A percentile compares a stretch with the other conserved stretches of the same genome.
These are phyloP conservation scores for Montipora capricornis DNA, from an alignment of 64 coral and sea anemone species.

Conservation along the genomic window DNA sequence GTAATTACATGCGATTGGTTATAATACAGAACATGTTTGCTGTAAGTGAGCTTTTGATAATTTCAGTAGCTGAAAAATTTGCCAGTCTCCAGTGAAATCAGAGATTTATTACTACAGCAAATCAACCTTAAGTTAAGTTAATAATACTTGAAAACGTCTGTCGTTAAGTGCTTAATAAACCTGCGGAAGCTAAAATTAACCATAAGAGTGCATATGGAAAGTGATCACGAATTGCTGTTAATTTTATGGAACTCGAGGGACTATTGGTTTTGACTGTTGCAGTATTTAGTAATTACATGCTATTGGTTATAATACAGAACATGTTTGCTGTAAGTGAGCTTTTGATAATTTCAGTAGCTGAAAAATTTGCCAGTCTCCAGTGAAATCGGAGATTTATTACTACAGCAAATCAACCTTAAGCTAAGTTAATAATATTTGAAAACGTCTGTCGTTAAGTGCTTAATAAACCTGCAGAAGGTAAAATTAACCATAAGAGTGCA, in stretches of 20 bases:
- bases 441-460: background rate
- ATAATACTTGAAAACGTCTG: background rate
- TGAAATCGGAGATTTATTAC: background rate
- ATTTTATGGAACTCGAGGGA: background rate
- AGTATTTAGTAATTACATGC: background rate
- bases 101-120: background rate
- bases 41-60: background rate
- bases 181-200: background rate
- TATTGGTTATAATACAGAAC: background rate
- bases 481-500: too few species aligned
- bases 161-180: background rate
- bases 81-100: background rate
- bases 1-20: too few species aligned
- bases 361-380: background rate
- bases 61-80: background rate
- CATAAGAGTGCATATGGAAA: too few species aligned
- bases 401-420: background rate
- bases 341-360: background rate
- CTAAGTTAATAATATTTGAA: background rate
- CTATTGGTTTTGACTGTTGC: background rate
- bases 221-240: background rate
- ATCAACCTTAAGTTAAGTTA: background rate
- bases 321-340: constrained; percentile 8
- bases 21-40: constrained; percentile 12
- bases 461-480: background rate